Conservation (phyloP, 2,113 vertebrate genomes). For the Siniperca knerii region DNA sequence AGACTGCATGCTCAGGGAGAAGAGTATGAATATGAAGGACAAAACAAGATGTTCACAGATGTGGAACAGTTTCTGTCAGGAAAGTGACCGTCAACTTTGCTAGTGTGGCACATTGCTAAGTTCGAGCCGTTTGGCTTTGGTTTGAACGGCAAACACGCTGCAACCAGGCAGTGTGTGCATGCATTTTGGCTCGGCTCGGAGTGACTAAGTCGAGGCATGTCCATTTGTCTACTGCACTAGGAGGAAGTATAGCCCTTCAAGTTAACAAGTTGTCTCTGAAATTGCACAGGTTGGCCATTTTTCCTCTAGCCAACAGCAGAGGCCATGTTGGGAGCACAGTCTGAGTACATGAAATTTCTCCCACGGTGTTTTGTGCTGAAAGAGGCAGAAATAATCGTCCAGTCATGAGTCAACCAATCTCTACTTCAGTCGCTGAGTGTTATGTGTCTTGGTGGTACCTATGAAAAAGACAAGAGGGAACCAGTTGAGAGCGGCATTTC, state of each 20-base stretch:
- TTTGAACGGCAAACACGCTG: slow-evolving; percentile 62
- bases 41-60: slow-evolving; percentile 44
- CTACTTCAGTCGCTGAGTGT: slow-evolving; percentile 55
- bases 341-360: slow-evolving; percentile 25
- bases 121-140: slow-evolving; percentile 73
- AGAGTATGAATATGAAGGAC: slow-evolving; percentile 17
- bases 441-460: slow-evolving; percentile 85
- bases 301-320: slow-evolving; percentile 37
- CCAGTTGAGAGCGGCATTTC: neutral
- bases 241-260: slow-evolving; percentile 74
- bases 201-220: slow-evolving; percentile 31
- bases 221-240: slow-evolving; percentile 46
- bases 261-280: slow-evolving; percentile 59
- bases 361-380: slow-evolving; percentile 33
- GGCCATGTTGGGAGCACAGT: slow-evolving; percentile 43
- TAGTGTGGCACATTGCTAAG: slow-evolving; percentile 49
- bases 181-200: slow-evolving; percentile 64
- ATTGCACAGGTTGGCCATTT: slow-evolving; percentile 69
- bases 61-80: slow-evolving; percentile 38
- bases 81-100: slow-evolving; percentile 35
- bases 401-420: slow-evolving; percentile 63
- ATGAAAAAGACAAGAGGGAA: slow-evolving; percentile 2
- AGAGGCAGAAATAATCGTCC: slow-evolving; percentile 59
- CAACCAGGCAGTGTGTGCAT: slow-evolving; percentile 73
- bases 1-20: slow-evolving; percentile 65